A percentile compares a stretch with the other conserved stretches of the same genome.
Evolutionary conservation across 2,797 vertebrate species (phyloP).

Genomic region (Botia kubotai): DNA sequence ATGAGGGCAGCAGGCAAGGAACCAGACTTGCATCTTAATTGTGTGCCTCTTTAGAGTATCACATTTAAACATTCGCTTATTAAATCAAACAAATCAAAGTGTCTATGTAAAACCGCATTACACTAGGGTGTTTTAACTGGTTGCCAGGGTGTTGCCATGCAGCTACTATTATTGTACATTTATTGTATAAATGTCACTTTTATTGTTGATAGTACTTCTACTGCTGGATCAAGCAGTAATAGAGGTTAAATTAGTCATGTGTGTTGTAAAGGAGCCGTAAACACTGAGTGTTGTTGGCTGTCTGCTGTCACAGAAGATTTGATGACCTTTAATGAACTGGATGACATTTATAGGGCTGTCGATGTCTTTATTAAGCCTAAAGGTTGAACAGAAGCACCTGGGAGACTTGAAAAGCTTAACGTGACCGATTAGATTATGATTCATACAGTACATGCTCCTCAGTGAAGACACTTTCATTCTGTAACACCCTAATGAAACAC

Average conservation of each 20-base stretch:
- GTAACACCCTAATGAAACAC: slow-evolving; percentile 4
- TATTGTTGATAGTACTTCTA: not conserved
- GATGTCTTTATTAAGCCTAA: slow-evolving; percentile 5
- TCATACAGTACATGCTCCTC: not conserved
- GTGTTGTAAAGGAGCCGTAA: not conserved
- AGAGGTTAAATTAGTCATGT: not conserved
- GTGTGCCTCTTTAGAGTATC: not conserved
- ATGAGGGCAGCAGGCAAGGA: slow-evolving; percentile 6
- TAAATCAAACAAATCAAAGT: not conserved
- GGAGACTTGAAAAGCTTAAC: not conserved
- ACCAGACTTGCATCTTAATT: slow-evolving; percentile 20
- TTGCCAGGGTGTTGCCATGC: not conserved
- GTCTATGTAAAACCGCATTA: not conserved
- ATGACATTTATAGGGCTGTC: slow-evolving; percentile 48
- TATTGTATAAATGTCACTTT: not conserved
- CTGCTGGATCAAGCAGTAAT: not conserved
- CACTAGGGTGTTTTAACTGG: not conserved
- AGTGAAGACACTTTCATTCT: not conserved
- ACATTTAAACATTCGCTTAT: not conserved
- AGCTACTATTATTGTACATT: not conserved
- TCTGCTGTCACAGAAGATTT: slow-evolving; percentile 40
- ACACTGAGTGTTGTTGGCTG: slow-evolving; percentile 18
- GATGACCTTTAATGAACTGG: slow-evolving; percentile 56
- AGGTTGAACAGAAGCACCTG: not conserved
- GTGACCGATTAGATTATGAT: not conserved